Evolutionary conservation across 2,888 invertebrate genomes (phyloP), one percentile per base, ranked within the genome.

Genomic region (Mimachlamys varia): DNA sequence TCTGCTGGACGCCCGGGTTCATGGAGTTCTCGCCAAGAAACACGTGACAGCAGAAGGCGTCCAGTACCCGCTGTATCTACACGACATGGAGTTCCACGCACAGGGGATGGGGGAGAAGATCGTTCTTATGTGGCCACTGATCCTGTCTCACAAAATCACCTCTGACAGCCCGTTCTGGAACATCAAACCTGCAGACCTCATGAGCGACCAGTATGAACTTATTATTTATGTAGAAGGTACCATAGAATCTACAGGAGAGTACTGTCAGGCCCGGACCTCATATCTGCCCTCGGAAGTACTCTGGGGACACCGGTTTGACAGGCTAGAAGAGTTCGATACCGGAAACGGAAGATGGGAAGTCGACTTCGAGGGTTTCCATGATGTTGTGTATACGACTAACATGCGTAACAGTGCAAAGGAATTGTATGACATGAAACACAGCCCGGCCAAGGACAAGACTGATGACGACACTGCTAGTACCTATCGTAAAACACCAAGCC

Each of bases 91-190:
- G 2, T 98, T 98, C 88, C 98, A 99, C 95, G 98, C 98, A 0
- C 98, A 98, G 95, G 98, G 98, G 22, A 98, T 98, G 95, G 98
- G 98, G 96, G 99, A 99, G 96, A 98, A 98, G 90, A 98, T 99
- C 93, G 99, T 99, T 97, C 98, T 99, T 96, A 99, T 99, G 95
- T 99, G 99, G 99, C 99, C 99, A 1, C 99, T 98, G 95, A 99
- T 98, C 49, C 98, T 99, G 93, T 99, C 98, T 49, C 99, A 99
- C 97, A 98, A 98, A 97, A 99, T 99, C 96, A 98, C 98, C 96
- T 98, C 98, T 92, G 97, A 98, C 93, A 98, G 98, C 91, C 99
- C 99, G 0, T 97, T 99, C 58, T 99, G 98, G 97, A 98, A 98
- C 95, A 97, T 99, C 94, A 98, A 98, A 0, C 99, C 99, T 22